Evolutionary conservation across 2,797 vertebrate species (phyloP).

Genomic region (Psittacula echo): DNA sequence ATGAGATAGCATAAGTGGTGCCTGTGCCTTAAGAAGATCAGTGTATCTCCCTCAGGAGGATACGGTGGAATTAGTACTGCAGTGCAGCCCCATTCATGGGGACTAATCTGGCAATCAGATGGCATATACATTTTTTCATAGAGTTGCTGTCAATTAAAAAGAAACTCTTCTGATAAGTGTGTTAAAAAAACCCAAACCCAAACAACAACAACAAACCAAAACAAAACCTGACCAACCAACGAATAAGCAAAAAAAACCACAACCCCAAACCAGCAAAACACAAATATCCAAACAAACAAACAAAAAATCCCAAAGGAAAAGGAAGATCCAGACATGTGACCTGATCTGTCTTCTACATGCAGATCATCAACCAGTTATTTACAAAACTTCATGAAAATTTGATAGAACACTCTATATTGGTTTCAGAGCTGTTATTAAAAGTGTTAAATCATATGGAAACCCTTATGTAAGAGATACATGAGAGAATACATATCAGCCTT

Average conservation of each 20-base stretch:
- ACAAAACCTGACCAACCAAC: not conserved
- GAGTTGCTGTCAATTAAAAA: not conserved
- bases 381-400: not conserved
- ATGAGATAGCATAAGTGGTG: not conserved
- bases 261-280: not conserved
- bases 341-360: not conserved
- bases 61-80: not conserved
- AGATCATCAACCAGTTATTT: not conserved
- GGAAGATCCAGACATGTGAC: not conserved
- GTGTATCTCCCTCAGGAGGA: not conserved
- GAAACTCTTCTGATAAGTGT: not conserved
- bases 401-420: not conserved
- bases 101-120: not conserved
- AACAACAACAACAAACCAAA: not conserved
- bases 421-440: not conserved
- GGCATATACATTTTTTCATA: constrained; percentile 28
- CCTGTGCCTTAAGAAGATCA: not conserved
- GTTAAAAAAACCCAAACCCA: not conserved
- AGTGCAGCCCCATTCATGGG: not conserved
- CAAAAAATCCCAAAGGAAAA: not conserved
- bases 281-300: not conserved
- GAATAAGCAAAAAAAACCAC: not conserved
- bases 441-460: not conserved
- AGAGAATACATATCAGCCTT: not conserved
- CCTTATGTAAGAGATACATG: not conserved